Evolutionary conservation across 92 coral and sea anemone species (phyloP).

Genomic region (Zoanthus solanderi): DNA sequence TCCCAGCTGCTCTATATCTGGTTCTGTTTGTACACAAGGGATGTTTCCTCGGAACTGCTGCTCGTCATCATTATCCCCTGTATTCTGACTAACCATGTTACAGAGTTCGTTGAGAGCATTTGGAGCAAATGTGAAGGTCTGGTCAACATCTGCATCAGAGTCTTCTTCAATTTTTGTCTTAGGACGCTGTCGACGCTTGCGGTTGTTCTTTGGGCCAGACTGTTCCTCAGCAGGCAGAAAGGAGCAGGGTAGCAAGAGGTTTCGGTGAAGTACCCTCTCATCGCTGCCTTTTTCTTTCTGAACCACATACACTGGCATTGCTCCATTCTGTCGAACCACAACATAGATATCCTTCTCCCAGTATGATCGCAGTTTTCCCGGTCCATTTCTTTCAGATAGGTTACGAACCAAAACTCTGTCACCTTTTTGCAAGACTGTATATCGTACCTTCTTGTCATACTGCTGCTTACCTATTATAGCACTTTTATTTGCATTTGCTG

Average conservation of each 20-base stretch:
- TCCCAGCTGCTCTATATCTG: constrained; percentile 1
- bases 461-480: constrained; percentile 46
- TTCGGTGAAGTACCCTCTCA: constrained; percentile 53
- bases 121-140: neutral
- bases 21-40: constrained; percentile 15
- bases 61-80: constrained; percentile 20
- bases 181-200: neutral
- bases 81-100: constrained; percentile 15
- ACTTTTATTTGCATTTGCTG: constrained; percentile 45
- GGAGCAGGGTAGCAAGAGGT: constrained; percentile 56
- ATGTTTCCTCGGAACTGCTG: constrained; percentile 5
- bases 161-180: neutral
- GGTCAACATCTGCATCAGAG: constrained; percentile 11
- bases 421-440: constrained; percentile 51
- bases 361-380: constrained; percentile 69
- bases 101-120: constrained; percentile 11
- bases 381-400: constrained; percentile 56
- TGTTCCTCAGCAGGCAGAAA: constrained; percentile 54
- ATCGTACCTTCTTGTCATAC: constrained; percentile 61
- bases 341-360: constrained; percentile 69
- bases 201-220: neutral
- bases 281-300: constrained; percentile 39
- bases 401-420: constrained; percentile 65
- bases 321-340: constrained; percentile 57
- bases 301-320: constrained; percentile 69